A percentile compares a stretch with the other conserved stretches of the same genome.
phyloP scores from a whole-genome alignment of 2,888 invertebrate genomes.

The Teinopalpus imperialis region DNA sequence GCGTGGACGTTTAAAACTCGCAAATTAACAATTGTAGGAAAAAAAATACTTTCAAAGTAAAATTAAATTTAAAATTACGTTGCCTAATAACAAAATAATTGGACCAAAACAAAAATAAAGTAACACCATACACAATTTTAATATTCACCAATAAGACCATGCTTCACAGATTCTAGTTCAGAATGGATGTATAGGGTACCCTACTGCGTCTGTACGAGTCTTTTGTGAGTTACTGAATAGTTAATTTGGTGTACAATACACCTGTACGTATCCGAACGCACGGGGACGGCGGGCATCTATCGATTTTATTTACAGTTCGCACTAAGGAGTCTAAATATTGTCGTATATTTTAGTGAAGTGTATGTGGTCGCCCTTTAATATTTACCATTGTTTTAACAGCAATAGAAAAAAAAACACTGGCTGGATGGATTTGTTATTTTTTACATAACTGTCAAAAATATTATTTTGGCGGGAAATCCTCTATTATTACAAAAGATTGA shows the following conservation, averaged over 20 bases:
- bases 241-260: conserved; percentile 24
- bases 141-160: conserved; percentile 10
- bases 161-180: conserved; percentile 11
- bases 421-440: background rate
- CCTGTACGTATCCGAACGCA: conserved; percentile 14
- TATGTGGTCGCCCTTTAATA: background rate
- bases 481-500: no score
- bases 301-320: conserved; percentile 20
- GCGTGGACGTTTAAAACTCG: no score
- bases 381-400: background rate
- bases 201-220: conserved; percentile 7
- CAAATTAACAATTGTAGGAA: no score
- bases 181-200: conserved; percentile 5
- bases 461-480: conserved; percentile 1
- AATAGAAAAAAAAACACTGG: background rate
- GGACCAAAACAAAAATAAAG: no score
- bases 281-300: conserved; percentile 14
- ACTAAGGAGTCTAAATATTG: conserved; percentile 8
- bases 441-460: background rate
- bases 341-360: conserved; percentile 11
- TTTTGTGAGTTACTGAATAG: conserved; percentile 17
- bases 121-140: conserved; percentile 7
- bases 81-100: no score
- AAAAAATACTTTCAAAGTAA: no score
- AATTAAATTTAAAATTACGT: no score